phyloP scores from a whole-genome alignment of 2,797 vertebrate genomes.

The Halcyon leucocephala region DNA sequence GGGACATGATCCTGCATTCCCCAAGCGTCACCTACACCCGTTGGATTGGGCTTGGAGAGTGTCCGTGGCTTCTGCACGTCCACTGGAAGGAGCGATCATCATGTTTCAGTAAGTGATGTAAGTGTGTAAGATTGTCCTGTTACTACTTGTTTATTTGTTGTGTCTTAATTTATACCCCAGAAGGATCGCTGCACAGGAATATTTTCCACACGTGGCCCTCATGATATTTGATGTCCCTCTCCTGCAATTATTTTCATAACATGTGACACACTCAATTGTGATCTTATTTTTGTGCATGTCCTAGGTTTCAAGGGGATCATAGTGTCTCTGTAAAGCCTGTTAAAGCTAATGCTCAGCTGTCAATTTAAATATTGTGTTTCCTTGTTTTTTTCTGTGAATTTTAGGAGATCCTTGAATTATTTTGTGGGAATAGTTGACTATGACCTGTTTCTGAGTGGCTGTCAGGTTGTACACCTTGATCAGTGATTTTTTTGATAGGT shows the following conservation, averaged over 20 bases:
- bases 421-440: not conserved
- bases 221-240: not conserved
- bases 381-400: not conserved
- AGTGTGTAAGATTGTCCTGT: rapidly evolving
- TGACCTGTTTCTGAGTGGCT: not conserved
- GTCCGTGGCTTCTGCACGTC: not conserved
- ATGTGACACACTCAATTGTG: rapidly evolving
- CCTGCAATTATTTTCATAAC: not conserved
- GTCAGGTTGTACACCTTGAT: not conserved
- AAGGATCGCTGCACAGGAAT: not conserved
- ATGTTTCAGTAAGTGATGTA: not conserved
- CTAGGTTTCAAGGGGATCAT: not conserved
- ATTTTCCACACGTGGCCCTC: not conserved
- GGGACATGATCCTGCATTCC: not conserved
- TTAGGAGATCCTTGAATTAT: not conserved
- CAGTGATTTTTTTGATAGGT: not conserved
- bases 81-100: not conserved
- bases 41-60: not conserved
- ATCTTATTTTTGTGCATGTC: not conserved
- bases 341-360: not conserved
- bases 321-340: not conserved
- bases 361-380: not conserved
- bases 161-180: not conserved
- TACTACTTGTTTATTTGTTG: not conserved
- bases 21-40: rapidly evolving